A percentile compares a stretch with the other conserved stretches of the same genome.
These are phyloP conservation scores for Drosophila arawakana DNA, from an alignment of 1,140 invertebrate genomes.

Conservation along the genomic window DNA sequence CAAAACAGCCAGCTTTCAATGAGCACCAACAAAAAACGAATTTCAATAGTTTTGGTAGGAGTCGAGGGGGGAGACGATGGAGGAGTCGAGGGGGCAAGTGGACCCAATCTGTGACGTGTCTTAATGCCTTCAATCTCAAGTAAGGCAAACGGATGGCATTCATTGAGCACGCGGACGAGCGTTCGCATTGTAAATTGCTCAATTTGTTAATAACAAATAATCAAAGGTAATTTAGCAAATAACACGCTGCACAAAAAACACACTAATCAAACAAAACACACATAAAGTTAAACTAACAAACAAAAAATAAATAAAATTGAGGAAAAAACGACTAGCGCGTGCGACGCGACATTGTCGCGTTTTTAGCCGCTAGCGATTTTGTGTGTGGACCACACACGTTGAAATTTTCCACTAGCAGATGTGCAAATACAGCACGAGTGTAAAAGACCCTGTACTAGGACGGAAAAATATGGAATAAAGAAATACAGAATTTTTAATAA, in stretches of 20 bases:
- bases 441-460: too few species aligned
- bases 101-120: too few species aligned
- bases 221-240: conserved; percentile 43
- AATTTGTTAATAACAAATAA: conserved; percentile 55
- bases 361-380: conserved; percentile 33
- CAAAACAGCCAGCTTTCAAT: too few species aligned
- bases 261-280: conserved; percentile 5
- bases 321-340: conserved; percentile 19
- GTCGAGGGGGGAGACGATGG: too few species aligned
- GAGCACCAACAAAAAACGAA: too few species aligned
- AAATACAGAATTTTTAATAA: too few species aligned
- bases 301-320: conserved; percentile 10
- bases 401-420: not conserved
- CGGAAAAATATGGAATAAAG: too few species aligned
- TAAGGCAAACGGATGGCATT: not conserved
- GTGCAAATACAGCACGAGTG: too few species aligned
- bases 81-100: too few species aligned
- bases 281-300: conserved; percentile 1
- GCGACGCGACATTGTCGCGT: conserved; percentile 23
- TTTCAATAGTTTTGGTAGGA: too few species aligned
- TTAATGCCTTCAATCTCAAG: too few species aligned
- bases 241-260: conserved; percentile 10
- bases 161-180: not conserved
- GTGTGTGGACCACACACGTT: conserved; percentile 25
- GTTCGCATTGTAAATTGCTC: conserved; percentile 36